Evolutionary conservation across 2,888 invertebrate species (phyloP), one percentile per base, ranked within the genome.

Genomic region (Electrophaes corylata): DNA sequence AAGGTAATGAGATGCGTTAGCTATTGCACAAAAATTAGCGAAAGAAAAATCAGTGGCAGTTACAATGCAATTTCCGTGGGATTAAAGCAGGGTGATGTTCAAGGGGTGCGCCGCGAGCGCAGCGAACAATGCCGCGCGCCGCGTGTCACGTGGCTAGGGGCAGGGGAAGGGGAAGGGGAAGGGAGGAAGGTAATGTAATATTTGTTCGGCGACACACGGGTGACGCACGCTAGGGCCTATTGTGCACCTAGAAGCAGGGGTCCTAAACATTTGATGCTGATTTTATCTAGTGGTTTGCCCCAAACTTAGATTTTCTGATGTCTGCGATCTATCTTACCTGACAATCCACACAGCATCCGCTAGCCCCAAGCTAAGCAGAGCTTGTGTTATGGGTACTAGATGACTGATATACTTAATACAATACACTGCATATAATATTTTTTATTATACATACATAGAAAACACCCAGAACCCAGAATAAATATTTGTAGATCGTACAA

Each of bases 141-240:
- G 64, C 72, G 62, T 62, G 64, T 58, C 73, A 67, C 78, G 76
- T 29, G 55, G 23, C 41, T 8, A 75, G 72, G 58, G 56, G 59
- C 50, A 35, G 60, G 2, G 64, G 57, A n/a, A 66, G 65, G 43
- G 58, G 16, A 66, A 58, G 66, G 66, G 67, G 64, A 10, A 10
- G 26, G 26, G 10, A 10, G 60, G 66, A 59, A 64, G 73, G 84
- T 83, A 88, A 86, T 85, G 90, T 85, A 87, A 88, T 90, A 89
- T 90, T 91, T 90, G 90, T 85, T 84, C 88, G 78, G 82, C 67
- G 88, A 88, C 88, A 86, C 88, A 88, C 89, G 88, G 83, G 86
- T 78, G 88, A 88, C 88, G 88, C 90, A 84, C 88, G 91, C 72
- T 56, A 64, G 59, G 66, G 65, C 67, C 80, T 74, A 80, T 85